These are phyloP conservation scores for Lasioglossum morio DNA, from an alignment of 2,888 invertebrate species.

Conservation along the genomic window DNA sequence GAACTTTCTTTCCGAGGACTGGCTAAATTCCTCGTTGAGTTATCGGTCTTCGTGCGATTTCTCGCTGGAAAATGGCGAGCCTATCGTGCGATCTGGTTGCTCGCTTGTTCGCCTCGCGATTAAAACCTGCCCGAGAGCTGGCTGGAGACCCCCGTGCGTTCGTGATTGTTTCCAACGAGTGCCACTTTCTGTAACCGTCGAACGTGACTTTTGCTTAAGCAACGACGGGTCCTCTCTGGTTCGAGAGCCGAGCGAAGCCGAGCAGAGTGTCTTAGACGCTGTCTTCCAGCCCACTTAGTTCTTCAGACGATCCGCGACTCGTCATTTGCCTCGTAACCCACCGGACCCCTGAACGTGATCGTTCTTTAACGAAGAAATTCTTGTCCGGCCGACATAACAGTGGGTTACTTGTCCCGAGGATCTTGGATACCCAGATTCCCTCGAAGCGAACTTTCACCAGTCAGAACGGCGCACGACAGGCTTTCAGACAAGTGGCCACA, in stretches of 20 bases:
- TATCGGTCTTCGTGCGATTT: constrained; percentile 8
- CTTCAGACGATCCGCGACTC: constrained; percentile 12
- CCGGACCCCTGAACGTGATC: constrained; percentile 38
- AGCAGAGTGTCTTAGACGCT: constrained; percentile 55
- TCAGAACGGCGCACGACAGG: neutral
- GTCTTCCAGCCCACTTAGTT: constrained; percentile 52
- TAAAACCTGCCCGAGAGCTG: neutral
- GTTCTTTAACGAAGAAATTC: constrained; percentile 35
- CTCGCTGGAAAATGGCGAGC: neutral
- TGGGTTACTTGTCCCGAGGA: neutral
- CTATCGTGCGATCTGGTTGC: constrained; percentile 21
- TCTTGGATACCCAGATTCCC: neutral
- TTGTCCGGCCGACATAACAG: neutral
- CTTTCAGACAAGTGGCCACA: neutral
- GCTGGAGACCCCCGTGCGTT: constrained; percentile 32
- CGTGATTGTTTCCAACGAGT: constrained; percentile 70
- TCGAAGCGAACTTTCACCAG: neutral
- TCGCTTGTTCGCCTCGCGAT: constrained; percentile 11
- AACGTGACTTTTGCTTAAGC: constrained; percentile 71
- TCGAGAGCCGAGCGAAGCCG: constrained; percentile 32
- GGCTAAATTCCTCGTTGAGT: neutral
- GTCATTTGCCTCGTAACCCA: constrained; percentile 42
- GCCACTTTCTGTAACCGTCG: constrained; percentile 68
- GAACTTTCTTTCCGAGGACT: constrained; percentile 3
- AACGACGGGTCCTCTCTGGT: constrained; percentile 33